Base-by-base conservation (phyloP, 2,888 invertebrate species). In the Sipha maydis region DNA sequence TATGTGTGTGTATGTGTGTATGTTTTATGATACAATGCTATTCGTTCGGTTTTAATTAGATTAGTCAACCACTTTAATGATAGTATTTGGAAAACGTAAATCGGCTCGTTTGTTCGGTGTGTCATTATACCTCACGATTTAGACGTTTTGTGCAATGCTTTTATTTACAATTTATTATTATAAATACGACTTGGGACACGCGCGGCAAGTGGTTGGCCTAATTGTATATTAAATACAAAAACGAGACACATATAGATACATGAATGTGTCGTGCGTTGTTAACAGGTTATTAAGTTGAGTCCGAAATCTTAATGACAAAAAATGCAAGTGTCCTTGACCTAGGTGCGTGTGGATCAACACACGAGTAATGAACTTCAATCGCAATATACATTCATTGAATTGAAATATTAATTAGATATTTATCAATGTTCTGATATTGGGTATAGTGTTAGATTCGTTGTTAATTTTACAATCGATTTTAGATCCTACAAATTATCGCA, bases 61-160 rank as follows among this genome's bases (percentile, higher is more conserved):
- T 83, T 83, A 71, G 67, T 71, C 31, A 83, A 83, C 48, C 31
- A 11, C 21, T 21, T 69, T 67, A 67, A 82, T 82, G 28, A 71
- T 48, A 71, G 28, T 48, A 48, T 54, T 69, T 83, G 73, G 71
- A 83, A 71, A 83, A 83, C 28, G 82, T 61, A 67, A 67, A 38
- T n/a, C 38, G n/a, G 25, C 21, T 82, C 69, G 82, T 69, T 69
- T 38, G 56, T 83, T 83, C 25, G n/a, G 34, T 75, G 34, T 75
- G 75, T 54, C 17, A 73, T 73, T 73, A 73, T 41, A 31, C 19
- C 61, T 25, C 25, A 9, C 73, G 73, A 34, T 38, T 21, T 31
- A 41, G 67, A 76, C 25, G 31, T 56, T 84, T 85, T 85, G 41
- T 61, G 85, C 76, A 85, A 85, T 9, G 17, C 9, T 9, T 79